A percentile compares a stretch with the other conserved stretches of the same genome.
Evolutionary conservation across 2,797 vertebrate genomes (phyloP).

Genomic region (Netta rufina): DNA sequence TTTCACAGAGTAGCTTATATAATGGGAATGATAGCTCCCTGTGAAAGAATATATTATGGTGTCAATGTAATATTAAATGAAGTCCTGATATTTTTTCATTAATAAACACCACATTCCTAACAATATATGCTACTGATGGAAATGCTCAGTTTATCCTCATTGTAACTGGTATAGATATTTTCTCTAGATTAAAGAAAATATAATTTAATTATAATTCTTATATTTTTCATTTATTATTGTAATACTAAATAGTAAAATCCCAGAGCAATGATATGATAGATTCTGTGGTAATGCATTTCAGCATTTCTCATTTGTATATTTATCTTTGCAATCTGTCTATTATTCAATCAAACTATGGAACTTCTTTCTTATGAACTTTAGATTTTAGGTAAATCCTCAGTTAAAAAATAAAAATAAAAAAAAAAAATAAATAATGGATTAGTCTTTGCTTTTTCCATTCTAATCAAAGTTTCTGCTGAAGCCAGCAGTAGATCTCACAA

Average conservation of each 20-base stretch:
- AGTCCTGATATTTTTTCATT: neutral
- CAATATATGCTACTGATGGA: neutral
- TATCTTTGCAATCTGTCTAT: neutral
- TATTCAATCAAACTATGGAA: neutral
- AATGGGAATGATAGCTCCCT: neutral
- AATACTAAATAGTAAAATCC: neutral
- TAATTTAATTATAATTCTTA: neutral
- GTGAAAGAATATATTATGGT: neutral
- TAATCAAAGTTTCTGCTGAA: neutral
- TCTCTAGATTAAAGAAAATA: neutral
- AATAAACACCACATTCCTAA: neutral
- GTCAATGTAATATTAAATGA: neutral
- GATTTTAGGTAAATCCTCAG: neutral
- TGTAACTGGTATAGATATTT: conserved; percentile 9
- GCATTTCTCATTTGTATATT: neutral
- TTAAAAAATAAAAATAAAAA: neutral
- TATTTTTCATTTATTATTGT: neutral
- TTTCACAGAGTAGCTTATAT: neutral
- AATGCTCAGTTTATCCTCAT: neutral
- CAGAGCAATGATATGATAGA: neutral
- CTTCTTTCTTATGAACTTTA: neutral
- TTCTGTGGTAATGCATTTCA: neutral
- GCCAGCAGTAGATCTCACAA: rapidly evolving
- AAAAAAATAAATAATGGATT: neutral
- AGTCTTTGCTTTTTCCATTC: neutral